Conservation (phyloP, 2,797 vertebrate species). For the Pogonophryne albipinna region DNA sequence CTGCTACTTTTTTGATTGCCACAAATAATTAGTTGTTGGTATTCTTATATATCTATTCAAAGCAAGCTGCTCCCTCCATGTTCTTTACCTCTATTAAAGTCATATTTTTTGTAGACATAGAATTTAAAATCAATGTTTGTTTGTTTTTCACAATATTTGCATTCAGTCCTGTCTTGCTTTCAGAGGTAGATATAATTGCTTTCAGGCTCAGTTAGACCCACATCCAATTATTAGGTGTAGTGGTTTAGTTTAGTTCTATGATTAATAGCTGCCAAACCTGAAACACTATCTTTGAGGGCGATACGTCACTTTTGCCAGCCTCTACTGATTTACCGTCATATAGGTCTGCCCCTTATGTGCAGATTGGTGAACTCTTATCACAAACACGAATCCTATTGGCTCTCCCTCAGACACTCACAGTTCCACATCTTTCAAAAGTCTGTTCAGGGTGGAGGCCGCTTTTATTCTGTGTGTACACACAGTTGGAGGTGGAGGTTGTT, state of each 20-base stretch:
- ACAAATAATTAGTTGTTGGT: not conserved
- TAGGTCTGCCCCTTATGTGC: not conserved
- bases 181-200: not conserved
- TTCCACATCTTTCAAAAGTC: constrained; percentile 44
- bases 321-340: not conserved
- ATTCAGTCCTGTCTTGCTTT: not conserved
- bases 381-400: constrained; percentile 51
- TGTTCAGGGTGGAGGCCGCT: not conserved
- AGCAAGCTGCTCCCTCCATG: not conserved
- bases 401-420: not conserved
- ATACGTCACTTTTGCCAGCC: constrained; percentile 11
- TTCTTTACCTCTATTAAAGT: not conserved
- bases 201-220: not conserved
- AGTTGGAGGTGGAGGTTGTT: constrained; percentile 6
- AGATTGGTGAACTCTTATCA: constrained; percentile 38
- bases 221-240: not conserved
- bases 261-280: constrained; percentile 32
- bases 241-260: constrained; percentile 6
- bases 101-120: not conserved
- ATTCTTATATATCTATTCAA: not conserved
- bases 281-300: not conserved
- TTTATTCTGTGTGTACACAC: constrained; percentile 6
- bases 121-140: not conserved
- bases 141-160: not conserved
- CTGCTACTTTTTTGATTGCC: not conserved